A percentile compares a stretch with the other conserved stretches of the same genome.
phyloP scores from a whole-genome alignment of 1,140 invertebrate genomes.

The Lineus longissimus region DNA sequence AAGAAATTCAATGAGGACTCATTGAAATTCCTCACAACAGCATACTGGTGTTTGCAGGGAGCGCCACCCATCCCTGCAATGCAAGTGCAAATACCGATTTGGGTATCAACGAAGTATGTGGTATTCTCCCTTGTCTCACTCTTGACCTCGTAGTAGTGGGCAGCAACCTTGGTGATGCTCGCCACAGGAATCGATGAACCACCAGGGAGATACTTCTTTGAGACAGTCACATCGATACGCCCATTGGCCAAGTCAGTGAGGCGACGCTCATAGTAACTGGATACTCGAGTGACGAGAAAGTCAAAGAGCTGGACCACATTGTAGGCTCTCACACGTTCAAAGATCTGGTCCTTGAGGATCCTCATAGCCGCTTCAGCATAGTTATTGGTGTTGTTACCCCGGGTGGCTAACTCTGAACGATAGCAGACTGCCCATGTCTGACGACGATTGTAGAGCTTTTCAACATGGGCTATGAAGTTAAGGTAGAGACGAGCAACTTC shows the following conservation, averaged over 20 bases:
- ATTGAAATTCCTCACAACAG: too few species aligned
- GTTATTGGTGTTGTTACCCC: too few species aligned
- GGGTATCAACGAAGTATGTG: neutral
- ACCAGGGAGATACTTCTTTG: neutral
- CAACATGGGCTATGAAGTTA: neutral
- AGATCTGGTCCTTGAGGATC: neutral
- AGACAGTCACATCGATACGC: neutral
- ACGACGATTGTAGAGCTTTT: conserved; percentile 1
- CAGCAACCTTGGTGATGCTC: neutral
- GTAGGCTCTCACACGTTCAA: neutral
- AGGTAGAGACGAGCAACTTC: neutral
- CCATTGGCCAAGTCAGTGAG: neutral
- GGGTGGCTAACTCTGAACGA: neutral
- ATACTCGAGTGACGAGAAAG: neutral
- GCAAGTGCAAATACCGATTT: neutral
- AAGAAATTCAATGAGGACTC: too few species aligned
- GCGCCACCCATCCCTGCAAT: neutral
- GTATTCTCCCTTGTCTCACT: neutral
- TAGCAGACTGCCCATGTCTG: neutral
- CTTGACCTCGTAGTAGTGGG: neutral
- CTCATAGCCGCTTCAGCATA: neutral
- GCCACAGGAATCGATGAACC: neutral
- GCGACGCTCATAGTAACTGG: neutral
- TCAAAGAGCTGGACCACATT: neutral
- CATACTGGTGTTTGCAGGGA: neutral